Percentiles rank a stretch among this genome's conserved stretches.
Conservation (phyloP, 2,888 invertebrate species). For the Spicauda simplicius region DNA sequence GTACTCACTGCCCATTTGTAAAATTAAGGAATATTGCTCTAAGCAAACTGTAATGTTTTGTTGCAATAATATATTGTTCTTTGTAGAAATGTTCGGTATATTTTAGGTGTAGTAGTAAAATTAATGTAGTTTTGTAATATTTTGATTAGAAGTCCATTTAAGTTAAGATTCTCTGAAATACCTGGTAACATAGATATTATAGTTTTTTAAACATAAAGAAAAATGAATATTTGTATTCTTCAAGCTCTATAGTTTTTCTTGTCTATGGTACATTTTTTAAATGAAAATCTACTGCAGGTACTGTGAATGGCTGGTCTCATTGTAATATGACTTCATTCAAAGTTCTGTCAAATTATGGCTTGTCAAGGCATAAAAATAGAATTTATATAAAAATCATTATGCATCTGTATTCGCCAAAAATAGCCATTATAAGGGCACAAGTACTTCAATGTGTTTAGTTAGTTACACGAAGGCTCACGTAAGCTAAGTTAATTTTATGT, state of each 20-base stretch:
- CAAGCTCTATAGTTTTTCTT: too few relatives aligned
- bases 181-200: neutral
- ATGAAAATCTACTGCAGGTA: too few relatives aligned
- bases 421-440: conserved; percentile 65
- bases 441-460: conserved; percentile 65
- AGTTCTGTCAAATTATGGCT: too few relatives aligned
- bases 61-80: conserved; percentile 62
- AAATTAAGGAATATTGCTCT: conserved; percentile 58
- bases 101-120: conserved; percentile 39
- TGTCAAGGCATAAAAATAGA: too few relatives aligned
- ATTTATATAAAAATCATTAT: neutral
- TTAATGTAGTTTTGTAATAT: conserved; percentile 35
- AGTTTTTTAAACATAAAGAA: too few relatives aligned
- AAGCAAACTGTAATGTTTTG: conserved; percentile 58
- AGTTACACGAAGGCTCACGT: conserved; percentile 51
- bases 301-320: too few relatives aligned
- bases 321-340: too few relatives aligned
- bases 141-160: conserved; percentile 20
- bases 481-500: conserved; percentile 43
- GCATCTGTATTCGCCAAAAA: conserved; percentile 26
- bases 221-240: too few relatives aligned
- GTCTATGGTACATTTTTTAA: too few relatives aligned
- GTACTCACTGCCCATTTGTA: conserved; percentile 75
- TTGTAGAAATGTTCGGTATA: conserved; percentile 60
- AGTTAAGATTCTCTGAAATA: conserved; percentile 13